phyloP scores from a whole-genome alignment of 2,888 invertebrate species.

The Emmelina monodactyla region DNA sequence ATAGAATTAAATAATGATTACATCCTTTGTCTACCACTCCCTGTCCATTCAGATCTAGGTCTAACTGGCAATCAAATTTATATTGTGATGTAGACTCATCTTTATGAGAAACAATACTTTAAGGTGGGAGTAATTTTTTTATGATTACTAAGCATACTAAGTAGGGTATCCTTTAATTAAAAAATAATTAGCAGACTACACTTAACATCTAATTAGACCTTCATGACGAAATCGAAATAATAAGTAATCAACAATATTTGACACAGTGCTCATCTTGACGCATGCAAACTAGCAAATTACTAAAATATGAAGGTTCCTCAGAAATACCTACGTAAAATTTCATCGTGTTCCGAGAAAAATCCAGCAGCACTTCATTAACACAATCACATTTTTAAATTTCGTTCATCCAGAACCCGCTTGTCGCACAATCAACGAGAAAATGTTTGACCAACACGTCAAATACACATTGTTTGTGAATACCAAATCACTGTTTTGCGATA shows the following conservation, averaged over 20 bases:
- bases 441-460: slow-evolving; percentile 5
- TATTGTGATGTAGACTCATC: no score
- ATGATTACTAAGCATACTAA: no score
- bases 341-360: slow-evolving; percentile 29
- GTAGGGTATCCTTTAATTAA: no score
- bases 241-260: no score
- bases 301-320: slow-evolving; percentile 9
- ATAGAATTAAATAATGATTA: slow-evolving; percentile 37
- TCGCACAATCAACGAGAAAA: slow-evolving; percentile 26
- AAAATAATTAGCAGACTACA: no score
- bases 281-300: slow-evolving; percentile 4
- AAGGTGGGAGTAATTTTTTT: no score
- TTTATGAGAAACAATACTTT: no score
- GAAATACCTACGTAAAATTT: slow-evolving; percentile 34
- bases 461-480: slow-evolving; percentile 47
- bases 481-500: slow-evolving; percentile 35
- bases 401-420: slow-evolving; percentile 20
- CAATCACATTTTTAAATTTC: slow-evolving; percentile 40
- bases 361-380: slow-evolving; percentile 28
- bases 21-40: slow-evolving; percentile 28
- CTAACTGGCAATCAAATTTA: neutral
- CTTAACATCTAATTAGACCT: no score
- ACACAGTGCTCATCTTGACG: neutral
- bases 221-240: no score
- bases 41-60: neutral